These are phyloP conservation scores for Choreutis nemorana DNA, from an alignment of 2,888 invertebrate species.

Conservation along the genomic window DNA sequence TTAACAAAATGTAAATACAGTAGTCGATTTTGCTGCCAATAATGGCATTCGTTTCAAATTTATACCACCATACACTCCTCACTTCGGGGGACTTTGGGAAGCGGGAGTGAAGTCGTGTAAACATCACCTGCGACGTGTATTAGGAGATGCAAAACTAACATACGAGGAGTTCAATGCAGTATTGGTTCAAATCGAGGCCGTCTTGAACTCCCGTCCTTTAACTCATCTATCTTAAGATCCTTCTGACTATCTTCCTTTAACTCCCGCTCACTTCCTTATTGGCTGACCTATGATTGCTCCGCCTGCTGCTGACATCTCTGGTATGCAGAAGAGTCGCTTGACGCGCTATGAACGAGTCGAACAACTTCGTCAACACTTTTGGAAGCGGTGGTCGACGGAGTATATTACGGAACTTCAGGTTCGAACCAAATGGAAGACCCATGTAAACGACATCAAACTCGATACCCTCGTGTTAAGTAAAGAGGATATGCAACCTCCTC, in stretches of 20 bases:
- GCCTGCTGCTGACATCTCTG: constrained; percentile 3
- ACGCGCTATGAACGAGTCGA: constrained; percentile 10
- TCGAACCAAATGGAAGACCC: constrained; percentile 14
- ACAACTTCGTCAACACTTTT: constrained; percentile 16
- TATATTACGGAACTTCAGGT: constrained; percentile 15
- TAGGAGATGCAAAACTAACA: constrained; percentile 8
- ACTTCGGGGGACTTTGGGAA: constrained; percentile 5
- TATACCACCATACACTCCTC: neutral
- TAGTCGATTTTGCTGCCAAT: neutral
- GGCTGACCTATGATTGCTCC: constrained; percentile 7
- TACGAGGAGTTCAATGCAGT: constrained; percentile 8
- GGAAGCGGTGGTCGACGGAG: constrained; percentile 13
- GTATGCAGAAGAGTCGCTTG: constrained; percentile 5
- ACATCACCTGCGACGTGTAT: constrained; percentile 9
- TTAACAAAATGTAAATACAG: too few species aligned
- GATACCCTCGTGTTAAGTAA: constrained; percentile 5
- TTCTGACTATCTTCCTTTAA: constrained; percentile 5
- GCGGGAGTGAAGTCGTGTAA: constrained; percentile 10
- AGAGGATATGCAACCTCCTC: neutral
- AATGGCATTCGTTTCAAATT: neutral
- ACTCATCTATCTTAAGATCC: constrained; percentile 11
- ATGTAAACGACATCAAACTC: constrained; percentile 1
- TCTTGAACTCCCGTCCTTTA: constrained; percentile 11
- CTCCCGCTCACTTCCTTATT: constrained; percentile 3
- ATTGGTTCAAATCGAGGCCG: constrained; percentile 8